Base-by-base conservation (phyloP, 2,888 invertebrate genomes). In the Eupithecia abbreviata region DNA sequence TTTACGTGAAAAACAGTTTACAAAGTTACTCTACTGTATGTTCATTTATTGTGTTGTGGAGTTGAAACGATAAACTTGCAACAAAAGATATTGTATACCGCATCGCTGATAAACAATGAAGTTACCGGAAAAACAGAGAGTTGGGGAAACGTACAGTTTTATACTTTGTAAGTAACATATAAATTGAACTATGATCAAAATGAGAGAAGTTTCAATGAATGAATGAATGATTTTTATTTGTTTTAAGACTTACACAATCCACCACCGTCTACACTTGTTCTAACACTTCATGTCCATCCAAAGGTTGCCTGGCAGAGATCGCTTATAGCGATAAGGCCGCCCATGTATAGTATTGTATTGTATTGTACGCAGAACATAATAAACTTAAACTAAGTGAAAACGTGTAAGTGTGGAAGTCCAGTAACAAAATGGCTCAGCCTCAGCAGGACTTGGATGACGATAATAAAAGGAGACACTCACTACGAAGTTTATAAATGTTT, bases 111-210 rank as follows among this genome's bases (percentile, higher is more conserved):
- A 78, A 79, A 76, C 79, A 76, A 79, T 77, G 67, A 84, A 85
- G 71, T 84, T 82, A 76, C 71, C 55, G 75, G 62, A 83, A 82
- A 84, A 82, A 85, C 85, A 74, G 75, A 82, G 81, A 84, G 77
- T 71, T 74, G 65, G 69, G 55, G 72, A 72, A 82, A 82, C 55
- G 55, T 58, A n/a, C 9, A 58, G n/a, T 18, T 58, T 55, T 58
- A 58, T 72, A 73, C 69, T 45, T 75, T 75, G 75, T 70, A 42
- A 18, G 69, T 66, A 66, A 42, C 41, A 66, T 7, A 66, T 13
- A 30, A 30, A 62, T 62, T 66, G 42, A 42, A 66, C 15, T 42
- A 42, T 13, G 65, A 65, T 65, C 12, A 12, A 65, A 55, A 41
- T 10, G 5, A 4, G 12, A 41, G 30, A 0, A 15, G 13, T 2